Conservation (phyloP, 2,113 vertebrate genomes). For the Entomyzon cyanotis region DNA sequence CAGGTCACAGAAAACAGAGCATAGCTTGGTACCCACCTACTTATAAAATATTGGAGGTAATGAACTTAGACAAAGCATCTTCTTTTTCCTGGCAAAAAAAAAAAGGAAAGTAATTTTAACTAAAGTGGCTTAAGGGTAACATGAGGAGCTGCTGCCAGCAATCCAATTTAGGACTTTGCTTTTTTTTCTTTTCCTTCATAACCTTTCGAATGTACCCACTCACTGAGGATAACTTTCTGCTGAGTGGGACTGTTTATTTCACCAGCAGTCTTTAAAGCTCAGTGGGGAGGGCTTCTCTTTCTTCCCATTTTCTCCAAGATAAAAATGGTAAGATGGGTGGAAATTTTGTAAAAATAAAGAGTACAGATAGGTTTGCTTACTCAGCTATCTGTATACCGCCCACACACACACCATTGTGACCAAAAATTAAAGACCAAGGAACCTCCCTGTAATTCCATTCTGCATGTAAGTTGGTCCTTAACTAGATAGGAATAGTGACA, state of each 20-base stretch:
- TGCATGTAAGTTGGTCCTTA: not conserved
- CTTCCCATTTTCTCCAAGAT: not conserved
- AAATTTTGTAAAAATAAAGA: not conserved
- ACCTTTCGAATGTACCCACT: not conserved
- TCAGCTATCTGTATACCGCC: not conserved
- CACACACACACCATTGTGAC: accelerated
- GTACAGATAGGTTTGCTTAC: not conserved
- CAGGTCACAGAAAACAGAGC: not conserved
- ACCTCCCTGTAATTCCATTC: not conserved
- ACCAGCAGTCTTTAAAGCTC: not conserved
- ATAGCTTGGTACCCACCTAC: not conserved
- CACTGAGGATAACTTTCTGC: not conserved
- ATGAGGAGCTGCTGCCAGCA: constrained; percentile 28
- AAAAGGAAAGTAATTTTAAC: constrained; percentile 1
- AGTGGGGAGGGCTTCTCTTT: not conserved
- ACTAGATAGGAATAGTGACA: not conserved
- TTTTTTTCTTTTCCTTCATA: not conserved
- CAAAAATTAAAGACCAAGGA: not conserved
- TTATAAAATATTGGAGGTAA: not conserved
- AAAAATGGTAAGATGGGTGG: not conserved
- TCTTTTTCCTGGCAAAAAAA: constrained; percentile 20
- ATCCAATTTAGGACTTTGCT: not conserved
- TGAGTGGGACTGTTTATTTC: not conserved
- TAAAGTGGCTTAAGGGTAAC: not conserved
- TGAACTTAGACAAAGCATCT: constrained; percentile 15